phyloP scores from a whole-genome alignment of 1,140 invertebrate genomes.

The Parapsyche elsis region DNA sequence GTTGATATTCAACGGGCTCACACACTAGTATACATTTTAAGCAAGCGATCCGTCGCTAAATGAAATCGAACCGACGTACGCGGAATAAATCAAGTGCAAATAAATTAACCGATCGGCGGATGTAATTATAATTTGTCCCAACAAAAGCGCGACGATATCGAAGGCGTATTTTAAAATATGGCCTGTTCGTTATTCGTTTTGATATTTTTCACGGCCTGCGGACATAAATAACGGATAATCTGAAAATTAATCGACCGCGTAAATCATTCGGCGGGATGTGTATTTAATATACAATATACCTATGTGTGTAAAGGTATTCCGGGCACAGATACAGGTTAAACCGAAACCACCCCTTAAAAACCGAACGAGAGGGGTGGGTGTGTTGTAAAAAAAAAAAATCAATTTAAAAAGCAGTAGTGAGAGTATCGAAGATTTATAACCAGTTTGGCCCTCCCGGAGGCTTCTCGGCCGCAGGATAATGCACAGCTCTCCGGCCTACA shows the following conservation, averaged over 20 bases:
- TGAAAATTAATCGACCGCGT: slow-evolving; percentile 43
- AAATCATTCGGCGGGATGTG: slow-evolving; percentile 35
- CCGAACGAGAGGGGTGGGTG: not conserved
- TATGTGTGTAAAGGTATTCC: not conserved
- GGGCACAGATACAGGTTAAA: not conserved
- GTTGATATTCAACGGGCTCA: no score
- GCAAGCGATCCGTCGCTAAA: no score
- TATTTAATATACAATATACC: slow-evolving; percentile 30
- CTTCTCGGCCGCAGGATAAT: slow-evolving; percentile 48
- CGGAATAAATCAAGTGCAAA: not conserved
- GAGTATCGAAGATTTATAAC: slow-evolving; percentile 43
- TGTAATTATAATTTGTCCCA: slow-evolving; percentile 20
- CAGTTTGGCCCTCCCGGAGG: not conserved
- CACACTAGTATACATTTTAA: no score
- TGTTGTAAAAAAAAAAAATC: slow-evolving; percentile 30
- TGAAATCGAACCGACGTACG: no score
- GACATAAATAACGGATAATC: slow-evolving; percentile 44
- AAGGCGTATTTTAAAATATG: slow-evolving; percentile 43
- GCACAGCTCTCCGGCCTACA: slow-evolving; percentile 52
- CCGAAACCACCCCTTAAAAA: not conserved
- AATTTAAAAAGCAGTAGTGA: slow-evolving; percentile 40
- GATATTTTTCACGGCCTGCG: slow-evolving; percentile 33
- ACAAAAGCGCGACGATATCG: not conserved
- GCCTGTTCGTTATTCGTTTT: slow-evolving; percentile 18
- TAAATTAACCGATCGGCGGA: slow-evolving; percentile 7